Conservation (phyloP, 2,113 vertebrate species). For the Egretta garzetta region DNA sequence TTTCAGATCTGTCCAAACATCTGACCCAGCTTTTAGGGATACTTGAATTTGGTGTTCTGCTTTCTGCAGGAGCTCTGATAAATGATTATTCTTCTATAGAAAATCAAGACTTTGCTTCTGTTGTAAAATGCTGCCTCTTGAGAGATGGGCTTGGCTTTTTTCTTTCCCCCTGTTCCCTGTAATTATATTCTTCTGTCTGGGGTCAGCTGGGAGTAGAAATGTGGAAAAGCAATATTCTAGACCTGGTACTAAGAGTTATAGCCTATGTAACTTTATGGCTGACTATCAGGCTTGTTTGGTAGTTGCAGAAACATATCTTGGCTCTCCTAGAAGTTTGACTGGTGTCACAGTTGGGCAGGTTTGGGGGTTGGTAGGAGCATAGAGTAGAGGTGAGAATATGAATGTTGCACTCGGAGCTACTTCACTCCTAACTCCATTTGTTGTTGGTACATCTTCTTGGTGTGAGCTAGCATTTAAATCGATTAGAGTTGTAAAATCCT, state of each 20-base stretch:
- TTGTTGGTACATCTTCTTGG: not conserved
- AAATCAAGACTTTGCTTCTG: not conserved
- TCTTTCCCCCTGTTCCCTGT: not conserved
- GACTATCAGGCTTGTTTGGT: not conserved
- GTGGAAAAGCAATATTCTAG: not conserved
- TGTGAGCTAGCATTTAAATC: not conserved
- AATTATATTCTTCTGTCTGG: not conserved
- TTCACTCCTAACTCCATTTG: not conserved
- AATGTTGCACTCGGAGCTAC: fast-evolving
- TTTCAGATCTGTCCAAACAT: not conserved
- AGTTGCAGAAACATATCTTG: not conserved
- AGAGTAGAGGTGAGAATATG: not conserved
- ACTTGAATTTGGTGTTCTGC: not conserved
- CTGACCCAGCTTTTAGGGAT: not conserved
- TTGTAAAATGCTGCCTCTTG: not conserved
- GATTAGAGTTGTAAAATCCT: not conserved
- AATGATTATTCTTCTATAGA: not conserved
- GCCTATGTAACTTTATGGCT: not conserved
- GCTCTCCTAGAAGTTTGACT: not conserved
- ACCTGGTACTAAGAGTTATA: not conserved
- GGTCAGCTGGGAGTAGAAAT: not conserved
- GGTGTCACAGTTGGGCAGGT: not conserved
- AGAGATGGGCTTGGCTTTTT: not conserved
- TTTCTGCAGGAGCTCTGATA: not conserved
- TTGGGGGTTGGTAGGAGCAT: not conserved